Conservation (phyloP, 2,888 invertebrate species). For the Xanthostigma xanthostigma region DNA sequence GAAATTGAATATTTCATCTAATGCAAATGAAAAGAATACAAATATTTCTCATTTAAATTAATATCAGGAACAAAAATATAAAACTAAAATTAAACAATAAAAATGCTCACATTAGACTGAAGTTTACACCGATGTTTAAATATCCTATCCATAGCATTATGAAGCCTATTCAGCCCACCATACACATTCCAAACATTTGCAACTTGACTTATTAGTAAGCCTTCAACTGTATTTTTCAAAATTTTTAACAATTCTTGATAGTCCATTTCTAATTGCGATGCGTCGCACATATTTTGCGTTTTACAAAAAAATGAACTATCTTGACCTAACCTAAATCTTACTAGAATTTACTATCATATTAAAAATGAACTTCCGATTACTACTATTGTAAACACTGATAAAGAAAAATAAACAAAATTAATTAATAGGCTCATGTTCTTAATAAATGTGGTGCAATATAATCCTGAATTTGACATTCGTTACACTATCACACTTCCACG, state of each 20-base stretch:
- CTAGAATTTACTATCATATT: too few species aligned
- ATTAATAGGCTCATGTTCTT: too few species aligned
- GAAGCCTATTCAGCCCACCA: slow-evolving; percentile 39
- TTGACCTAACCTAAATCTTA: too few species aligned
- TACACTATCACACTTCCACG: too few species aligned
- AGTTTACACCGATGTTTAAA: slow-evolving; percentile 39
- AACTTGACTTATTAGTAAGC: slow-evolving; percentile 35
- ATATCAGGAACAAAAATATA: not conserved
- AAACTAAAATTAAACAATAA: not conserved
- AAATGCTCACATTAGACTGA: slow-evolving; percentile 24
- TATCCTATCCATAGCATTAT: slow-evolving; percentile 36
- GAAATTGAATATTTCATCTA: too few species aligned
- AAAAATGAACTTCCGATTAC: too few species aligned
- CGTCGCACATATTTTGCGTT: slow-evolving; percentile 10
- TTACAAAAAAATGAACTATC: too few species aligned
- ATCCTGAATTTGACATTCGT: too few species aligned
- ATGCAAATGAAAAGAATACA: too few species aligned
- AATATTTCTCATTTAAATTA: not conserved
- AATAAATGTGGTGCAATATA: too few species aligned
- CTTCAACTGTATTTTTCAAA: slow-evolving; percentile 40
- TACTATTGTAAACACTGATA: too few species aligned
- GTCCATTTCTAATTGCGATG: slow-evolving; percentile 18
- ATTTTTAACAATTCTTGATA: slow-evolving; percentile 34
- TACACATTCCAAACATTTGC: slow-evolving; percentile 45
- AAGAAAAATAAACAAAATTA: too few species aligned